phyloP scores from a whole-genome alignment of 2,113 vertebrate genomes.

The Nothocercus julius region DNA sequence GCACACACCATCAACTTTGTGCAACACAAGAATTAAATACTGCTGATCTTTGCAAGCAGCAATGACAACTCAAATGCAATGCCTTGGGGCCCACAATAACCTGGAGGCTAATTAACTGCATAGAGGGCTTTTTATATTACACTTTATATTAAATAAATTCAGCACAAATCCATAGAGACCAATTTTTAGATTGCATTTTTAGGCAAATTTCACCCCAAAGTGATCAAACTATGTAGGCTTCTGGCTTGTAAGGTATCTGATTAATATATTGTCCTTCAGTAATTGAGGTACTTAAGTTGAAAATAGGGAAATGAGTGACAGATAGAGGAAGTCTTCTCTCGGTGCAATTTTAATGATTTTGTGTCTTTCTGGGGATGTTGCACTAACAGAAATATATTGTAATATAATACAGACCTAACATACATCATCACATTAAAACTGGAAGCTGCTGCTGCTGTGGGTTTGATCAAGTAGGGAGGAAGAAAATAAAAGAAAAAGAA shows the following conservation, averaged over 20 bases:
- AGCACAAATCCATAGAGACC: slow-evolving; percentile 22
- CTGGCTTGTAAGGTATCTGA: neutral
- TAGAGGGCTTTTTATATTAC: slow-evolving; percentile 13
- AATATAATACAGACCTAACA: neutral
- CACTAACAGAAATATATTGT: neutral
- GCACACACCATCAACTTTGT: neutral
- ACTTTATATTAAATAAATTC: slow-evolving; percentile 58
- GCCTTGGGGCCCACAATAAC: slow-evolving; percentile 11
- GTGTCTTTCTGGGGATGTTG: neutral
- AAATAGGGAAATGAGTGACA: neutral
- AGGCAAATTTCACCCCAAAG: slow-evolving; percentile 39
- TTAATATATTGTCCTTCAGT: neutral
- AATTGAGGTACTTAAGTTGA: neutral
- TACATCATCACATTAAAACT: neutral
- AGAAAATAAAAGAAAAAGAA: neutral
- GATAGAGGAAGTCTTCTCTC: neutral
- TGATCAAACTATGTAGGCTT: neutral
- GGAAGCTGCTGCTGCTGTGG: neutral
- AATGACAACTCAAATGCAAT: slow-evolving; percentile 20
- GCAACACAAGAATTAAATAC: slow-evolving; percentile 33
- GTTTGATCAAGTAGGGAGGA: neutral
- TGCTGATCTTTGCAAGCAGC: slow-evolving; percentile 53
- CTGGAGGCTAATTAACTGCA: slow-evolving; percentile 56
- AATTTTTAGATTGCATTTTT: slow-evolving; percentile 29
- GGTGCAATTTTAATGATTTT: neutral